These are phyloP conservation scores for Acromyrmex echinatior DNA, from an alignment of 1,140 invertebrate genomes.

Conservation along the genomic window DNA sequence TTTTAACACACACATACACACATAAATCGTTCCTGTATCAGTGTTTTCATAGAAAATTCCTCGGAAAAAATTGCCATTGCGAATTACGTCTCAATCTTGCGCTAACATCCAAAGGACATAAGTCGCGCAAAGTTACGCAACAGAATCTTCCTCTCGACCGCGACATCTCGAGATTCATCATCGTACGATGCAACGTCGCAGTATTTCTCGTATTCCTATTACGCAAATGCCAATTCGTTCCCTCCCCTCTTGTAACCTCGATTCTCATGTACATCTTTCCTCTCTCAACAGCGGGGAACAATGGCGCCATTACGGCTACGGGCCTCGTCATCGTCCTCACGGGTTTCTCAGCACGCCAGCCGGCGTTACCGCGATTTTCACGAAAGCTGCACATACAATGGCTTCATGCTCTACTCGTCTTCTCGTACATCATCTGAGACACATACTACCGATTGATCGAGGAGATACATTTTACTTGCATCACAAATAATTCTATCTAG, in stretches of 20 bases:
- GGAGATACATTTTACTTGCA: neutral
- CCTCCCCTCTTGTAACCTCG: constrained; percentile 63
- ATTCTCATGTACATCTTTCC: constrained; percentile 67
- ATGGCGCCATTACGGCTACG: constrained; percentile 68
- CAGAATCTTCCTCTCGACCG: constrained; percentile 58
- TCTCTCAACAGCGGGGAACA: constrained; percentile 63
- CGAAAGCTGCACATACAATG: constrained; percentile 65
- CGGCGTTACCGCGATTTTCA: constrained; percentile 71
- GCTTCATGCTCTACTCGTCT: constrained; percentile 18
- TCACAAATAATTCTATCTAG: neutral
- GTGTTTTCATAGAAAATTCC: neutral
- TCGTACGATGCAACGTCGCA: constrained; percentile 50
- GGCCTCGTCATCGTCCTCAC: constrained; percentile 45
- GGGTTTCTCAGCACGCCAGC: constrained; percentile 64
- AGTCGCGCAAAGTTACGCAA: constrained; percentile 51
- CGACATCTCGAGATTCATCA: constrained; percentile 60
- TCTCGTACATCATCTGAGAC: constrained; percentile 66
- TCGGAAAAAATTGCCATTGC: constrained; percentile 25
- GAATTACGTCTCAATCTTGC: constrained; percentile 28
- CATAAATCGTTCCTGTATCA: neutral
- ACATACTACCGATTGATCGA: constrained; percentile 19
- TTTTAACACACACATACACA: neutral
- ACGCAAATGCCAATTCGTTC: constrained; percentile 72
- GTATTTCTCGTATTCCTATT: constrained; percentile 61
- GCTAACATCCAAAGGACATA: constrained; percentile 42